Evolutionary conservation across 2,797 vertebrate genomes (phyloP).

Genomic region (Fringilla coelebs): DNA sequence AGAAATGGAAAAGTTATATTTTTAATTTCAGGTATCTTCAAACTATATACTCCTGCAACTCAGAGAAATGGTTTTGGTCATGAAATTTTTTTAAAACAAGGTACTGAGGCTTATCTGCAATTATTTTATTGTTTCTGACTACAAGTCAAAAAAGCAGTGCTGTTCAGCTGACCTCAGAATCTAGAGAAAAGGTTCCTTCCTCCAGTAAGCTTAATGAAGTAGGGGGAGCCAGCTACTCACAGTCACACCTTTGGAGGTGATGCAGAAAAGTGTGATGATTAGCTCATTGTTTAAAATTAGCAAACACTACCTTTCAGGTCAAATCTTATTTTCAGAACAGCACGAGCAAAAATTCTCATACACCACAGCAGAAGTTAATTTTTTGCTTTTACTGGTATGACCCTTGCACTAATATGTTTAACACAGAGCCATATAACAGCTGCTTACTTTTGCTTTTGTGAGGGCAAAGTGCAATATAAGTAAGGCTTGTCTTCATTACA

Average conservation of each 20-base stretch:
- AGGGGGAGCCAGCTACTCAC: neutral
- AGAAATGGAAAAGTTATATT: neutral
- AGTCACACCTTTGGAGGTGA: neutral
- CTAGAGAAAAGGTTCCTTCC: neutral
- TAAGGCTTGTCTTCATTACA: neutral
- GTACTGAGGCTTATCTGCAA: neutral
- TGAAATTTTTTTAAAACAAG: neutral
- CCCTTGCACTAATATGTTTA: slow-evolving; percentile 54
- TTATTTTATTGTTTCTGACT: neutral
- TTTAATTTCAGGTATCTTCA: neutral
- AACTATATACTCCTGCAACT: neutral
- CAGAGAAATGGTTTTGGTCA: neutral
- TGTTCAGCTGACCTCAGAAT: neutral
- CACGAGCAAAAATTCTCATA: neutral
- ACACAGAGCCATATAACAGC: slow-evolving; percentile 23
- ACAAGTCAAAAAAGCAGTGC: neutral
- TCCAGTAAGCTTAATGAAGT: neutral
- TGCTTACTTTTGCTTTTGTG: neutral
- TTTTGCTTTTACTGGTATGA: slow-evolving; percentile 36
- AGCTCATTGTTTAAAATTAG: neutral
- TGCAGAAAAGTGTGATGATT: neutral
- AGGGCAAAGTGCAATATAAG: neutral
- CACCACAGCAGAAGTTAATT: slow-evolving; percentile 1
- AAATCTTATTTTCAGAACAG: neutral
- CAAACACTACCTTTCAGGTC: slow-evolving; percentile 1